These are phyloP conservation scores for Anolis carolinensis DNA, from an alignment of 2,113 vertebrate genomes.

Conservation along the genomic window DNA sequence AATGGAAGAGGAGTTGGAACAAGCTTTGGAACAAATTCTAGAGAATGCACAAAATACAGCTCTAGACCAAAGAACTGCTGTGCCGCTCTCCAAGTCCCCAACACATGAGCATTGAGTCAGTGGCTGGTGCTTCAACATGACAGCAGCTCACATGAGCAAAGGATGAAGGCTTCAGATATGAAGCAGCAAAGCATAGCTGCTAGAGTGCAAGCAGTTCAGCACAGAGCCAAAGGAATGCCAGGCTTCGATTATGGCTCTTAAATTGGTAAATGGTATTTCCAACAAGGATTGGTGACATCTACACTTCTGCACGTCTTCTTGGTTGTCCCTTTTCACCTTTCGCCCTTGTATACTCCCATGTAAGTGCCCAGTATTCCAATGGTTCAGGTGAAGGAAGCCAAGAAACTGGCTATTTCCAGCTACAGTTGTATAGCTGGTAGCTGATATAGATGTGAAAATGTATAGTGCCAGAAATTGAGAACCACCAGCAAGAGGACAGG, in stretches of 20 bases:
- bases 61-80: conserved; percentile 79
- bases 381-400: conserved; percentile 7
- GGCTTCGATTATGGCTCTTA: not conserved
- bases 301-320: conserved; percentile 19
- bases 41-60: conserved; percentile 69
- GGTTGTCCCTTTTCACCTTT: conserved; percentile 15
- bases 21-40: conserved; percentile 49
- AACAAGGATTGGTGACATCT: not conserved
- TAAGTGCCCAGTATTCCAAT: conserved; percentile 21
- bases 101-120: conserved; percentile 9
- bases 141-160: not conserved
- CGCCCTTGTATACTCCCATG: conserved; percentile 19
- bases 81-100: conserved; percentile 26
- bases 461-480: conserved; percentile 24
- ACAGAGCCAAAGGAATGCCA: not conserved
- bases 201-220: not conserved
- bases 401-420: not conserved
- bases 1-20: conserved; percentile 35
- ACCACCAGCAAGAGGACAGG: conserved; percentile 16
- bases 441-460: conserved; percentile 1
- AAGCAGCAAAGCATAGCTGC: not conserved
- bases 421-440: not conserved
- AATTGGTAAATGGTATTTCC: conserved; percentile 1
- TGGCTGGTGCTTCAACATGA: not conserved
- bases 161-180: not conserved